Conservation (phyloP, 2,113 vertebrate genomes). For the Indicator maculatus region DNA sequence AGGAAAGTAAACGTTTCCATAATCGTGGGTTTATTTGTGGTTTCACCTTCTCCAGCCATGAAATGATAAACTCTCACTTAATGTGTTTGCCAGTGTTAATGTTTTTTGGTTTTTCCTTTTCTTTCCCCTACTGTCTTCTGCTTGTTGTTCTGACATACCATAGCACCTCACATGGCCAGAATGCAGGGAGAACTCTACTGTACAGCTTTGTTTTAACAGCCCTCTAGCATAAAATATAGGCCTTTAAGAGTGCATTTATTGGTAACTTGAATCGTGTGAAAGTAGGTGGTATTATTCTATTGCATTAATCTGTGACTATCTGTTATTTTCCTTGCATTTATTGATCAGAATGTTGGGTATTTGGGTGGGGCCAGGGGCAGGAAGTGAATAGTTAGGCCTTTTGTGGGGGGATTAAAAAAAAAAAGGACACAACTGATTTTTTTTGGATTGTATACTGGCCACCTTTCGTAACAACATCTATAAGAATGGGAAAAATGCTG, state of each 20-base stretch:
- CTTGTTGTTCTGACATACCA: neutral
- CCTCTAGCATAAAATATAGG: neutral
- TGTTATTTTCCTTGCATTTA: neutral
- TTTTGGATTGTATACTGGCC: neutral
- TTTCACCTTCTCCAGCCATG: neutral
- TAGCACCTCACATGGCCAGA: neutral
- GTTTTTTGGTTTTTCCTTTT: neutral
- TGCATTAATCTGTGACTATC: neutral
- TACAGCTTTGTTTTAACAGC: neutral
- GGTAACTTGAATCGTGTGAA: neutral
- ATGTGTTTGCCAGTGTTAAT: neutral
- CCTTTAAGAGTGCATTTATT: neutral
- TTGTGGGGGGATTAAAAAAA: neutral
- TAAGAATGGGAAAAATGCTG: neutral
- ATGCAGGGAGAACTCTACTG: neutral
- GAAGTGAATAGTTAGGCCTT: neutral
- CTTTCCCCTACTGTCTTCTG: neutral
- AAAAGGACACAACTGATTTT: neutral
- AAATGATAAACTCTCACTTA: neutral
- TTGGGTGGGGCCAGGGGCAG: accelerated
- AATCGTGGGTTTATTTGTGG: neutral
- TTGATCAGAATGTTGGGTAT: neutral
- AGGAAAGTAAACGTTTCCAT: neutral
- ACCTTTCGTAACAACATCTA: neutral
- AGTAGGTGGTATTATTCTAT: neutral